Evolutionary conservation across 2,113 vertebrate species (phyloP).

Genomic region (Gymnorhina tibicen): DNA sequence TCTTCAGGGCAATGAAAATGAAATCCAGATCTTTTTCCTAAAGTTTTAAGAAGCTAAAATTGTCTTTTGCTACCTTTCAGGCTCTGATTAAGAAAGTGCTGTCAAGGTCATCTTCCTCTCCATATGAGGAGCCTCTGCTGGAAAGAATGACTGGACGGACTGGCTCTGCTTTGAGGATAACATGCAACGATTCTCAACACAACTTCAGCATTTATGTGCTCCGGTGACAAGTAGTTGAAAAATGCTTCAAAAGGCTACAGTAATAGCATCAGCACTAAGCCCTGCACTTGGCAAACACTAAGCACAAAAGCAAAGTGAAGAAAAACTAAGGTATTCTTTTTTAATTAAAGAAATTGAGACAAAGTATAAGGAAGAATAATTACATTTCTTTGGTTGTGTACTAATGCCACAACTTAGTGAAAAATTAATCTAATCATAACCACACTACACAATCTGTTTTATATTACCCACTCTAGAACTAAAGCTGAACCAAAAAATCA

Average conservation of each 20-base stretch:
- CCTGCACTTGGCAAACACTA: not conserved
- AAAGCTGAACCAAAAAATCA: not conserved
- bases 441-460: not conserved
- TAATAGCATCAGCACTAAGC: not conserved
- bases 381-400: not conserved
- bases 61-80: not conserved
- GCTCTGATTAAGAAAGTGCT: not conserved
- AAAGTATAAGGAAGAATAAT: not conserved
- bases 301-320: not conserved
- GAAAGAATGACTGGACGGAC: not conserved
- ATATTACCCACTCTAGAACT: not conserved
- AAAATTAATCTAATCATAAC: not conserved
- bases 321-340: not conserved
- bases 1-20: not conserved
- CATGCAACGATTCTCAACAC: not conserved
- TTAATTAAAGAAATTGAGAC: not conserved
- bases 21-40: not conserved
- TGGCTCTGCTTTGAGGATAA: not conserved
- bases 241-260: not conserved
- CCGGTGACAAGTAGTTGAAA: not conserved
- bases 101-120: not conserved
- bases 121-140: not conserved
- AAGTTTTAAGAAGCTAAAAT: not conserved
- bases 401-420: not conserved
- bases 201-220: not conserved